Base-by-base conservation (phyloP, 2,888 invertebrate species). In the Anodontia alba region DNA sequence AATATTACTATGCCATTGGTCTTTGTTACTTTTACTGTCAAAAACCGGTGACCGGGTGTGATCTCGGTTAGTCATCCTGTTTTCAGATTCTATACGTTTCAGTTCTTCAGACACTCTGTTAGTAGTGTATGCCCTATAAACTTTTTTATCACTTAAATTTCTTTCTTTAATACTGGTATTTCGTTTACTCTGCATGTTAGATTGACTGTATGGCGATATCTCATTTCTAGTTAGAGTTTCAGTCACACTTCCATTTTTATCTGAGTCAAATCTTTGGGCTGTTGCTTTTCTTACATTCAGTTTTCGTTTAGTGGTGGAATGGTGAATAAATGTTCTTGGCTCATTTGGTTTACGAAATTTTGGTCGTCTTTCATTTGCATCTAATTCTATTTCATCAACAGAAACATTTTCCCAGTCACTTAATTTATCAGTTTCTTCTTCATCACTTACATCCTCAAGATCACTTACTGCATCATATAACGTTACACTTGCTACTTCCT, bases 371-470 rank as follows among this genome's bases (percentile, higher is more conserved):
- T 62, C 62, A 33, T 62, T 62, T 2, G 62, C 62, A 62, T 62
- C 62, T 20, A 62, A 62, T 33, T 62, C 62, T 33, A 62, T 62
- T 62, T 62, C 62, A 62, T 62, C 62, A 31, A 62, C 33, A 17
- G 62, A 62, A 33, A 33, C 62, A 20, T 62, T 62, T 31, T 62
- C 62, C 62, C 62, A 62, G 20, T 62, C 62, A 62, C 62, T 62
- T 17, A 62, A 31, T 2, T 62, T 1, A 10, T 5, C 57, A 26
- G 10, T 15, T 17, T 62, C 62, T 62, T 62, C 62, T 20, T 62
- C 62, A n/a, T 54, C 54, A 33, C 62, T 62, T 17, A 62, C 62
- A 62, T 62, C 62, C 5, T 62, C 62, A 33, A 62, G 62, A 33
- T 62, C 62, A 62, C 62, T 62, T 33, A 62, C 62, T 12, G 26